Evolutionary conservation across 1,140 invertebrate species (phyloP).

Genomic region (Mercenaria mercenaria): DNA sequence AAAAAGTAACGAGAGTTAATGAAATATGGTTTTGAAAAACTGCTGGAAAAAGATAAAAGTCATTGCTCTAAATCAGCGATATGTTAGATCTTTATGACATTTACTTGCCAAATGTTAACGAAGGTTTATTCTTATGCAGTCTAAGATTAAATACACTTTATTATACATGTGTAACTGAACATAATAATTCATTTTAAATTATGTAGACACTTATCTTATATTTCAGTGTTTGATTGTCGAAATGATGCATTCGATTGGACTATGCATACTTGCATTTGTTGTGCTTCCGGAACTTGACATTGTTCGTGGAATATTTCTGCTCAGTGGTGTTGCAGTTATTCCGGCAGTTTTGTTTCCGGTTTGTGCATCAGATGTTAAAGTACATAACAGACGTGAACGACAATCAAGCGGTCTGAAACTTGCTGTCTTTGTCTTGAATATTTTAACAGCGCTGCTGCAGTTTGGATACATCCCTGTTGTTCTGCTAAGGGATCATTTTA

Average conservation of each 20-base stretch:
- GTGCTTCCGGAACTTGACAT: conserved; percentile 48
- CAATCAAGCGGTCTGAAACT: neutral
- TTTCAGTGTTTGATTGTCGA: conserved; percentile 54
- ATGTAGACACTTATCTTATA: too few relatives aligned
- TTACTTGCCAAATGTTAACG: too few relatives aligned
- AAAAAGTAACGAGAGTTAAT: too few relatives aligned
- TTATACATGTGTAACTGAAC: too few relatives aligned
- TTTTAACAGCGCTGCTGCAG: conserved; percentile 1
- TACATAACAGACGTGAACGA: neutral
- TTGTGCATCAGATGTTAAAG: conserved; percentile 14
- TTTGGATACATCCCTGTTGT: conserved; percentile 35
- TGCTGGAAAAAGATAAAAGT: too few relatives aligned
- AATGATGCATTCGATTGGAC: conserved; percentile 35
- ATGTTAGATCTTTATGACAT: too few relatives aligned
- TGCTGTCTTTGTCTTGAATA: neutral
- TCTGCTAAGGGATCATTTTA: conserved; percentile 20
- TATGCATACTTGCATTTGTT: conserved; percentile 12
- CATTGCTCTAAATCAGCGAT: too few relatives aligned
- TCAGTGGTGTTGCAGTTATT: conserved; percentile 35
- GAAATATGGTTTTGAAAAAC: too few relatives aligned
- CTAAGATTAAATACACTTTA: too few relatives aligned
- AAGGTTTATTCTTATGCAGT: too few relatives aligned
- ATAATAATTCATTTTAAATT: too few relatives aligned
- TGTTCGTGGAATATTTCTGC: conserved; percentile 17
- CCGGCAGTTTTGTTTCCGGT: conserved; percentile 26